Base-by-base conservation (phyloP, 1,140 invertebrate genomes). In the Augochlora pura region DNA sequence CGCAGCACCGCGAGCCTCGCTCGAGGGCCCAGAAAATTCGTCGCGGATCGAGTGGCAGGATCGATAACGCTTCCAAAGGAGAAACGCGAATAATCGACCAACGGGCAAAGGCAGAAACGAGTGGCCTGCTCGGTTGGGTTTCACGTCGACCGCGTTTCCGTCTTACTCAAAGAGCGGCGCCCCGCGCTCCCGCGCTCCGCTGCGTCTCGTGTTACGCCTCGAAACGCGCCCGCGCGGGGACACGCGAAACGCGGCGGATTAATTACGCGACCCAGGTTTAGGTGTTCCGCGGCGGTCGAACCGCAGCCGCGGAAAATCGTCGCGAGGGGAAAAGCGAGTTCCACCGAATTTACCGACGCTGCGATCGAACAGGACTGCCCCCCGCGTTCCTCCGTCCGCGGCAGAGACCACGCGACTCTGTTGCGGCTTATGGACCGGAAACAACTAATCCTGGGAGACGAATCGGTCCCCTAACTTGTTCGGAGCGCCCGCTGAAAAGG, bases 131-230 rank as follows among this genome's bases (percentile, higher is more conserved):
- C 68, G 64, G 49, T 73, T 83, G 18, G 25, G 70, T 83, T 83
- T 82, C 75, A 78, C 64, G 66, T 60, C 46, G 18, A 42, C 81
- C 62, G 66, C 59, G 69, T 78, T 73, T 74, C 69, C 65, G 65
- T 59, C 60, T 84, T 74, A 42, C 71, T 83, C 60, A 27, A 67
- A 71, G 71, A 16, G 21, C 4, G 32, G 39, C 63, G 59, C 25
- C 38, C n/a, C n/a, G n/a, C n/a, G n/a, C n/a, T n/a, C n/a, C n/a
- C n/a, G n/a, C n/a, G n/a, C n/a, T n/a, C n/a, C n/a, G n/a, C n/a
- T n/a, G n/a, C 46, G 49, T 62, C 46, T 80, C 66, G n/a, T 46
- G 38, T 84, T 83, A 83, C 62, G 23, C 42, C 21, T 25, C 23
- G 54, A 46, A 59, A 66, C 38, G n/a, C 16, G 32, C 32, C 4